Conservation (phyloP, 2,113 vertebrate species). For the Pleuronectes platessa region DNA sequence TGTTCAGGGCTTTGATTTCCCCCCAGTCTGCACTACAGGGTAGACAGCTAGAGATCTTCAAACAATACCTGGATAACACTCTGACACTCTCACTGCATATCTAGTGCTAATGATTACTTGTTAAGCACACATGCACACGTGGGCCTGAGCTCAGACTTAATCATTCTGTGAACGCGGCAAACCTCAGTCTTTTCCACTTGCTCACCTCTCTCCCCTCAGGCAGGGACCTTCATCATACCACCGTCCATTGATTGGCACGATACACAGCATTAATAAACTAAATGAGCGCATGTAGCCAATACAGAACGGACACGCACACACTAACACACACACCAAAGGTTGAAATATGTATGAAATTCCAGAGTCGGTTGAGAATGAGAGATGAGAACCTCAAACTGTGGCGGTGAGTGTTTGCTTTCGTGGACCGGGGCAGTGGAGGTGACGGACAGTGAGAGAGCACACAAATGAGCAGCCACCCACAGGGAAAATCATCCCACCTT, state of each 20-base stretch:
- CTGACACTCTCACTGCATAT: conserved; percentile 56
- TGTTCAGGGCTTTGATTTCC: conserved; percentile 54
- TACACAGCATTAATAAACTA: conserved; percentile 66
- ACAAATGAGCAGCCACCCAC: conserved; percentile 76
- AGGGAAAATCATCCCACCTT: conserved; percentile 74
- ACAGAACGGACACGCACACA: conserved; percentile 5
- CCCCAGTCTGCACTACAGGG: conserved; percentile 31
- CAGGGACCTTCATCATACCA: conserved; percentile 66
- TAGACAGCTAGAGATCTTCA: conserved; percentile 60
- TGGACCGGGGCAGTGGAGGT: conserved; percentile 46
- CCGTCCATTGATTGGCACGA: conserved; percentile 57
- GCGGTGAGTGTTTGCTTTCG: conserved; percentile 50
- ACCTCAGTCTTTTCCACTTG: conserved; percentile 51
- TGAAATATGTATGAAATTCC: conserved; percentile 46
- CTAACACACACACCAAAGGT: conserved; percentile 9
- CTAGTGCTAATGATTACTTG: conserved; percentile 66
- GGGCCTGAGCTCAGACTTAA: conserved; percentile 45
- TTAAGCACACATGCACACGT: conserved; percentile 39
- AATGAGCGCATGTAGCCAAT: conserved; percentile 10
- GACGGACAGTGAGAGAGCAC: conserved; percentile 71
- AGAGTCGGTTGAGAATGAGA: conserved; percentile 26
- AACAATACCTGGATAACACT: conserved; percentile 61
- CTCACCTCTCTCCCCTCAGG: conserved; percentile 55
- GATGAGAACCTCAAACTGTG: conserved; percentile 43
- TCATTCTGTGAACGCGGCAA: conserved; percentile 61